Percentiles rank a stretch among this genome's conserved stretches.
Evolutionary conservation across 2,888 invertebrate genomes (phyloP).

Genomic region (Alsophila aescularia): DNA sequence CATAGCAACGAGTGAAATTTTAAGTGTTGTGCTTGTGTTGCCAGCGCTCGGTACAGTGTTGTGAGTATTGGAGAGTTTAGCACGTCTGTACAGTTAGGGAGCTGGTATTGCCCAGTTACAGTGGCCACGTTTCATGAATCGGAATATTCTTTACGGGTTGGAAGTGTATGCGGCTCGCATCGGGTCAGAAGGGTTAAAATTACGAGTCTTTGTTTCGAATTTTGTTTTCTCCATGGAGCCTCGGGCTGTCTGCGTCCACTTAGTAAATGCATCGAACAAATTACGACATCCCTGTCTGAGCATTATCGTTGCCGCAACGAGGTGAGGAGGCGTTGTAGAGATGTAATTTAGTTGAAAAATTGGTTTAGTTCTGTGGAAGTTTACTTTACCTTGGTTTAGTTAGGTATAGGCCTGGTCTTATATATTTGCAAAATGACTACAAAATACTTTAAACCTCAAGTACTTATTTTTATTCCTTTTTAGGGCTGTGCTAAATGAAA

Average conservation of each 20-base stretch:
- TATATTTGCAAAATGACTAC: no score
- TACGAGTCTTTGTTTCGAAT: conserved; percentile 71
- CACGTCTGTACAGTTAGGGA: conserved; percentile 32
- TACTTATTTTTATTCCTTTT: no score
- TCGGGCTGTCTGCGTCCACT: conserved; percentile 56
- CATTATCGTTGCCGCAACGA: conserved; percentile 29
- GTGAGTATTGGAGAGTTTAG: conserved; percentile 39
- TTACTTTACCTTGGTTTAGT: neutral
- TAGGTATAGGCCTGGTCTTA: neutral
- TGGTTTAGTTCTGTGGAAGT: neutral
- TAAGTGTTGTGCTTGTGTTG: conserved; percentile 67
- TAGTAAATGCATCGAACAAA: conserved; percentile 47
- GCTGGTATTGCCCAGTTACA: conserved; percentile 36
- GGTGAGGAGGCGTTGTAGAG: conserved; percentile 11
- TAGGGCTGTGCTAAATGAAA: no score
- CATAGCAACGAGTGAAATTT: conserved; percentile 72
- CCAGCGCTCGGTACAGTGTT: conserved; percentile 52
- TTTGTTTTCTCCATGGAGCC: conserved; percentile 64
- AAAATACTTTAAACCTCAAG: no score
- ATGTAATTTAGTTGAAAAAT: neutral
- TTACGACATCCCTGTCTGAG: conserved; percentile 57
- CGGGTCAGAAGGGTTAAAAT: conserved; percentile 69
- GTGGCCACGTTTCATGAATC: conserved; percentile 46
- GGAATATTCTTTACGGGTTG: conserved; percentile 52
- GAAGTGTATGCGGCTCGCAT: conserved; percentile 56